Base-by-base conservation (phyloP, 2,113 vertebrate genomes). In the Pseudois nayaur region DNA sequence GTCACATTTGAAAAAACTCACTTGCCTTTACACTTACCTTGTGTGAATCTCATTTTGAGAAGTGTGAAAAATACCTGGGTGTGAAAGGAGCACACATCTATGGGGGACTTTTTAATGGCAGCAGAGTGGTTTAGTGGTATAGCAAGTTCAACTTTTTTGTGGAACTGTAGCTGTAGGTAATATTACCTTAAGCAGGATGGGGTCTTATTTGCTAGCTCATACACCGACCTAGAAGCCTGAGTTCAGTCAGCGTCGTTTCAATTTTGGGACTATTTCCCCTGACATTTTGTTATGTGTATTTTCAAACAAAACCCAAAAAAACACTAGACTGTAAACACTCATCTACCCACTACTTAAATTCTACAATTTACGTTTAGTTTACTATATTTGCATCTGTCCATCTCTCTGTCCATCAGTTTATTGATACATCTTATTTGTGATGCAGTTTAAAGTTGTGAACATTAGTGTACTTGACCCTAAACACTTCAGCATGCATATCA, bases 1-100 rank as follows among this genome's bases (percentile, higher is more conserved):
- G 48, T 78, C 40, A 76, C 31, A 50, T 94, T 74, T 84, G 62
- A 97, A 95, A 89, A 97, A 95, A 89, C 15, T 96, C 23, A 43
- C 12, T 96, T 87, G 60, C 60, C n/a, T 90, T 90, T 93, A 88
- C 17, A 67, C 40, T 95, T 81, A 52, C 29, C 19, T 91, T 60
- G 12, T 54, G 50, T 95, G 76, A 84, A 21, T 89, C 54, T 97
- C 57, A n/a, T 84, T 91, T 97, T 96, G 29, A 19, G 59, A 81
- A 64, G 55, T 55, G 50, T 74, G 78, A 86, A 91, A 91, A 87
- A 89, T 33, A 84, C 54, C 79, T 89, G 55, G n/a, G 21, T 92
- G 76, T 82, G 67, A 82, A 17, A 86, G 79, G 60, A 74, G 59
- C n/a, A 78, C 19, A 89, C 19, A 79, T 81, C 91, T 89, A 21